phyloP scores from a whole-genome alignment of 2,113 vertebrate species.

The Ranitomeya imitator region DNA sequence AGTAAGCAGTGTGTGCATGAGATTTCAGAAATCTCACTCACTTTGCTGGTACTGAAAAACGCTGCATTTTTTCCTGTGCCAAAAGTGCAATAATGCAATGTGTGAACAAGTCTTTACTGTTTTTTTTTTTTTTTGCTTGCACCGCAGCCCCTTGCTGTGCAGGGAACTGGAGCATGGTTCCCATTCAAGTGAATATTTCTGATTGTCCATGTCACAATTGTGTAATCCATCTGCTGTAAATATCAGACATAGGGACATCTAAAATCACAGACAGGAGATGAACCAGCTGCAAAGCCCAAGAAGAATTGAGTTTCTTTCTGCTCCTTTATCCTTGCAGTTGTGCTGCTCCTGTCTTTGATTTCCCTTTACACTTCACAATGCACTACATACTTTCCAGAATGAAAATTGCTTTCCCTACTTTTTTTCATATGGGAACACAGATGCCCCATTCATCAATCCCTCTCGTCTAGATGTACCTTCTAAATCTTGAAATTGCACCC shows the following conservation, averaged over 20 bases:
- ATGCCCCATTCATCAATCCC: constrained; percentile 14
- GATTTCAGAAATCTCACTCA: no score
- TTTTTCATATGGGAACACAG: constrained; percentile 8
- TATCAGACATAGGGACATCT: neutral
- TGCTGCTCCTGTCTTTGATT: neutral
- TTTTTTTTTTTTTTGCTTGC: no score
- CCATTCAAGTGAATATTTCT: no score
- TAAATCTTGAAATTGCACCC: constrained; percentile 20
- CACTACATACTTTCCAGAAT: neutral
- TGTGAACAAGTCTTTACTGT: no score
- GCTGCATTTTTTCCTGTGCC: no score
- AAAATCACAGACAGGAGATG: neutral
- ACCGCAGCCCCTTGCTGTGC: no score
- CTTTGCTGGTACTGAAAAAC: no score
- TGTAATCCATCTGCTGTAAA: no score
- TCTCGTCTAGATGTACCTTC: constrained; percentile 17
- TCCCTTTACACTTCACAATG: neutral
- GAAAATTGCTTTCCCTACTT: neutral
- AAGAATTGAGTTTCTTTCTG: neutral
- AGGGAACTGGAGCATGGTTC: no score
- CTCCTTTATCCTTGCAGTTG: neutral
- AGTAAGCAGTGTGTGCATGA: no score
- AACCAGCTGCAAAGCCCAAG: neutral
- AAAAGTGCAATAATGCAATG: no score
- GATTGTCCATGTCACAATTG: no score